Percentiles rank a stretch among this genome's conserved stretches.
Conservation (phyloP, 2,797 vertebrate genomes). For the Rhincodon typus region DNA sequence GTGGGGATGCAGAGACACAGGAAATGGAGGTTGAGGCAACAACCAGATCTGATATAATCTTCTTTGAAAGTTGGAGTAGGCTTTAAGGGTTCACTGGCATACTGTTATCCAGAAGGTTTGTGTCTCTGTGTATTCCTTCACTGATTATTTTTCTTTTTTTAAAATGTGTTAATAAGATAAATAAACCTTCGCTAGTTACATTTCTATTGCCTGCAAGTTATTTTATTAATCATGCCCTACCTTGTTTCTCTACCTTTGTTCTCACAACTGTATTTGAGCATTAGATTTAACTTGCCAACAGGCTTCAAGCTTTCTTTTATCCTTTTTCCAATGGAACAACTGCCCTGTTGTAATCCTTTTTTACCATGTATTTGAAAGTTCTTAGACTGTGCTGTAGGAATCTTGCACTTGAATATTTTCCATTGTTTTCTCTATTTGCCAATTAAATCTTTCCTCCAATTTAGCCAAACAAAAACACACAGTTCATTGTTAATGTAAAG, state of each 20-base stretch:
- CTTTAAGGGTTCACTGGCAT: too few species aligned
- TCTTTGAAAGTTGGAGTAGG: too few species aligned
- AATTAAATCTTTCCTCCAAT: not conserved
- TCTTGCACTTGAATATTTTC: not conserved
- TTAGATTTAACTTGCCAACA: not conserved
- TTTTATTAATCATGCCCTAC: not conserved
- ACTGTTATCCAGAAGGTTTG: too few species aligned
- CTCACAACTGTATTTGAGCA: not conserved
- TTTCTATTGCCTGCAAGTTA: not conserved
- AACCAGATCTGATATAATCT: too few species aligned
- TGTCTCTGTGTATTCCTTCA: too few species aligned
- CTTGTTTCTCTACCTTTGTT: not conserved
- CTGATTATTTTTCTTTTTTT: not conserved
- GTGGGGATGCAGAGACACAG: too few species aligned
- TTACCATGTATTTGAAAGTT: not conserved
- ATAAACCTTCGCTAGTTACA: not conserved
- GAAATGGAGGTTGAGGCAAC: too few species aligned
- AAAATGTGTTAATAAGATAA: not conserved
- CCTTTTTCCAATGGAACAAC: not conserved
- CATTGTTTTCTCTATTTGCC: not conserved
- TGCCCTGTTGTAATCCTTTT: not conserved
- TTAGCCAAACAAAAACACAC: not conserved
- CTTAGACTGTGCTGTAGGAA: not conserved
- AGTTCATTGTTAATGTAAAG: not conserved
- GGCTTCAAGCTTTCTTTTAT: not conserved